Percentiles rank a stretch among this genome's conserved stretches.
Conservation (phyloP, 2,888 invertebrate genomes). For the Drosophila fulvimacula region DNA sequence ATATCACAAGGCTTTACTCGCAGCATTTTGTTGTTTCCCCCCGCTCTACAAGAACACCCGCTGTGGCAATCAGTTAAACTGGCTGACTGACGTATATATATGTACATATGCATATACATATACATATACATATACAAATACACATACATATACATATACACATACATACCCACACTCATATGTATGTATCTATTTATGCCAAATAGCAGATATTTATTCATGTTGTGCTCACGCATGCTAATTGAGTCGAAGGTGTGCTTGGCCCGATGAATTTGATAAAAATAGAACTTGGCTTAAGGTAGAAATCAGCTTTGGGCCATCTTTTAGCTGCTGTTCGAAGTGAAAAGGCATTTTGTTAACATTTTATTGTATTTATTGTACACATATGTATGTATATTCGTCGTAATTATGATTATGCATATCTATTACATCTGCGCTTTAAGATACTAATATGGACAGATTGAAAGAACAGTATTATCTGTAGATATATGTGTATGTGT, state of each 20-base stretch:
- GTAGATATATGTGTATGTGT: conserved; percentile 9
- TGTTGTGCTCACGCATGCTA: conserved; percentile 45
- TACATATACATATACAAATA: not conserved
- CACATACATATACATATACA: not conserved
- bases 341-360: conserved; percentile 32
- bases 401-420: conserved; percentile 42
- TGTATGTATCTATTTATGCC: conserved; percentile 9
- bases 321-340: not conserved
- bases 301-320: not conserved
- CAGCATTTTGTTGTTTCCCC: conserved; percentile 1
- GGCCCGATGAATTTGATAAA: conserved; percentile 15
- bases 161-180: too few species aligned
- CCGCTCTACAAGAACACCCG: conserved; percentile 18
- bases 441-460: conserved; percentile 64
- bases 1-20: conserved; percentile 3
- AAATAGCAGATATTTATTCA: conserved; percentile 30
- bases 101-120: conserved; percentile 13
- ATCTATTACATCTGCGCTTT: conserved; percentile 43
- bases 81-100: conserved; percentile 29
- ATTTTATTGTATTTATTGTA: conserved; percentile 75
- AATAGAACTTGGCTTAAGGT: conserved; percentile 14
- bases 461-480: conserved; percentile 37
- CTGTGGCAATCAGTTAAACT: conserved; percentile 48
- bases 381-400: conserved; percentile 42
- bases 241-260: conserved; percentile 47